Base-by-base conservation (phyloP, 2,888 invertebrate genomes). In the Calameuta pallipes region DNA sequence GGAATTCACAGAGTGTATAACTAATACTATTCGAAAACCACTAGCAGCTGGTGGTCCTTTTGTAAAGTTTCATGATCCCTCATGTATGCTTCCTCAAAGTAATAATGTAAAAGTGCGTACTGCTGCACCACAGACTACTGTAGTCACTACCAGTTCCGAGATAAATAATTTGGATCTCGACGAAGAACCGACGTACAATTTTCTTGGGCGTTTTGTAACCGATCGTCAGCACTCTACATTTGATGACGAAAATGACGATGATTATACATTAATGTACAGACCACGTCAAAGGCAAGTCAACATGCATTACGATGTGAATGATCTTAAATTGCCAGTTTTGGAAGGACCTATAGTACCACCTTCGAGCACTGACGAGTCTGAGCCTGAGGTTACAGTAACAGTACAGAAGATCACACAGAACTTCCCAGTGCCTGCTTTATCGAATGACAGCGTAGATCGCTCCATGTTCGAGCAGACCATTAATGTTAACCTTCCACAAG, bases 231-330 rank as follows among this genome's bases (percentile, higher is more conserved):
- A 77, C 34, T 75, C 80, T 0, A 71, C 80, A 37, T 69, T 35
- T 74, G 78, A 83, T 23, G 85, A 87, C 4, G 84, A 86, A 4
- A 87, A 88, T 1, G 79, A 81, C 2, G 90, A 90, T 23, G 90
- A 91, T 36, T 90, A 87, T 68, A 91, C 91, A 0, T 76, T 91
- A 11, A 84, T 90, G 79, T 76, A 85, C 35, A 81, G 30, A 13
- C 30, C 33, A 33, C 30, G 1, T 70, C n/a, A 33, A 13, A 30
- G 31, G 30, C 30, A 13, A 33, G 70, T 82, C 23, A 83, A 84
- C 4, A 30, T 78, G 71, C 76, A 81, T 31, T 90, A 89, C 23
- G 85, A 87, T 74, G 79, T 89, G 11, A 87, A 87, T 41, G 90
- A 90, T 30, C 77, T 90, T 4, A 81, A 84, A 9, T 37, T 90